phyloP scores from a whole-genome alignment of 2,888 invertebrate genomes.

The Notodonta dromedarius region DNA sequence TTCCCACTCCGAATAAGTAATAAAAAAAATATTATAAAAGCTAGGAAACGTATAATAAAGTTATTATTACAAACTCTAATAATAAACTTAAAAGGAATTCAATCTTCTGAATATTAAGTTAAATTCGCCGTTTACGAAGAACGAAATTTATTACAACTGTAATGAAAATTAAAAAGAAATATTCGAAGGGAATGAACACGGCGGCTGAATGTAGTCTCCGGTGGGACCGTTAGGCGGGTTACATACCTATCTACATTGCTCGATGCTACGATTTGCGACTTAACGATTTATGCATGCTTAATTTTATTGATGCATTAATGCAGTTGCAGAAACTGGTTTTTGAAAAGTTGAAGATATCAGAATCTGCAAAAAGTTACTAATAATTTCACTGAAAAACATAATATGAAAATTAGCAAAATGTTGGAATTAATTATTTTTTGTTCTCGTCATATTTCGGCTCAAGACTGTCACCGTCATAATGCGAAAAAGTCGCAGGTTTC shows the following conservation, averaged over 20 bases:
- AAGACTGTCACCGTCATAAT: too few species aligned
- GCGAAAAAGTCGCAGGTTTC: too few species aligned
- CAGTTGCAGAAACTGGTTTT: too few species aligned
- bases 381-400: too few species aligned
- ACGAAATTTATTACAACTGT: constrained; percentile 31
- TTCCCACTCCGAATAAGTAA: too few species aligned
- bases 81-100: neutral
- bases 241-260: neutral
- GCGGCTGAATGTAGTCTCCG: constrained; percentile 24
- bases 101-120: constrained; percentile 7
- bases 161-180: constrained; percentile 35
- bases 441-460: too few species aligned
- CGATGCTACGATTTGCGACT: neutral
- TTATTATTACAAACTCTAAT: neutral
- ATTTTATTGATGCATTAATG: neutral
- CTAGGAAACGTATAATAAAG: neutral
- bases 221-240: constrained; percentile 23
- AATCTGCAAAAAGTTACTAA: too few species aligned
- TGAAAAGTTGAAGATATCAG: too few species aligned
- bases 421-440: too few species aligned
- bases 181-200: constrained; percentile 34
- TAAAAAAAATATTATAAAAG: neutral
- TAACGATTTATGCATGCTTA: neutral
- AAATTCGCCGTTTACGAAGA: constrained; percentile 18
- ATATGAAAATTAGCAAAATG: too few species aligned